Percentiles rank a stretch among this genome's conserved stretches.
phyloP scores from a whole-genome alignment of 2,113 vertebrate species.

The Megaceryle torquata region DNA sequence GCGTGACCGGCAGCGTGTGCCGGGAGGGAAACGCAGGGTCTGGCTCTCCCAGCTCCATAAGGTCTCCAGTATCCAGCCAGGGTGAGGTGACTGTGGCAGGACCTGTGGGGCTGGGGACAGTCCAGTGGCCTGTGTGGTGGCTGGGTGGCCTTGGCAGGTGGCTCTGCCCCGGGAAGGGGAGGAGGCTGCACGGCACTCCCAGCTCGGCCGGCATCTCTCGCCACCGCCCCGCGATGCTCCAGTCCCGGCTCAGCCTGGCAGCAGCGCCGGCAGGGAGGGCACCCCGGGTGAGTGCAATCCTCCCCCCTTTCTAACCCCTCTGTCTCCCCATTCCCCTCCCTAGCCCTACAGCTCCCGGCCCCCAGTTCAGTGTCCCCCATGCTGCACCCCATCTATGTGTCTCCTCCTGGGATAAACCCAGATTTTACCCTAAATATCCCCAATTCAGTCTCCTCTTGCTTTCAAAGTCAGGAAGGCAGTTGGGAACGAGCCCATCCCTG shows the following conservation, averaged over 20 bases:
- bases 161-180: conserved; percentile 57
- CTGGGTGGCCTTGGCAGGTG: conserved; percentile 19
- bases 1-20: background rate
- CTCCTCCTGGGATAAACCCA: background rate
- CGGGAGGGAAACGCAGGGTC: background rate
- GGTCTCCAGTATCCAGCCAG: background rate
- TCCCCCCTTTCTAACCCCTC: too few species aligned
- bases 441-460: background rate
- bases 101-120: background rate
- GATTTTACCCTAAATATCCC: background rate
- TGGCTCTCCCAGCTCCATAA: background rate
- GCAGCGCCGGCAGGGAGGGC: background rate
- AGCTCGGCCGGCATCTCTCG: background rate
- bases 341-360: too few species aligned
- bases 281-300: conserved; percentile 1
- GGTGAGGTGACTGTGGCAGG: fast-evolving
- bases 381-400: fast-evolving
- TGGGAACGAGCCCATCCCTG: fast-evolving
- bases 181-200: conserved; percentile 33
- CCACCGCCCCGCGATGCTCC: conserved; percentile 15
- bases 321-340: background rate
- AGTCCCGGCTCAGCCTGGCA: conserved; percentile 32
- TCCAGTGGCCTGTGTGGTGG: background rate
- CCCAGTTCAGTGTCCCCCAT: fast-evolving
- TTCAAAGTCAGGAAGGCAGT: background rate